These are phyloP conservation scores for Chaenocephalus aceratus DNA, from an alignment of 2,113 vertebrate genomes.

Conservation along the genomic window DNA sequence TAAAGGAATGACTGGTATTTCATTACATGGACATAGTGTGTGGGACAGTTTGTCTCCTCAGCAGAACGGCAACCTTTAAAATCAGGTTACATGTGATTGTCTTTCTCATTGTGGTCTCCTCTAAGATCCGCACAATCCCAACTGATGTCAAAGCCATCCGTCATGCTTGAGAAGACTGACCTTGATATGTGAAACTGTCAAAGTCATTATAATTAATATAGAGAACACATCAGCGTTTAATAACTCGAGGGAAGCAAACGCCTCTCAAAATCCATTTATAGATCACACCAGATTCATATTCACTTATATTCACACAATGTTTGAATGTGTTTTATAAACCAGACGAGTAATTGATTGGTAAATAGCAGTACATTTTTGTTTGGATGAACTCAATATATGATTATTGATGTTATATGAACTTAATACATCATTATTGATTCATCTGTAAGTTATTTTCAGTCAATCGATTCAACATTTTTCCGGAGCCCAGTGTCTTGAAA, in stretches of 20 bases:
- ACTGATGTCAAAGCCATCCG: background rate
- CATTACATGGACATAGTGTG: slow-evolving; percentile 51
- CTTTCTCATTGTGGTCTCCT: background rate
- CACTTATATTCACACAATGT: background rate
- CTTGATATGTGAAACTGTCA: background rate
- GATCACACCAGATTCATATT: background rate
- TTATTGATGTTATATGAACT: too few species aligned
- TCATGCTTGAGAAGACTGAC: background rate
- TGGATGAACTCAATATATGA: background rate
- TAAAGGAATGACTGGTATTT: slow-evolving; percentile 52
- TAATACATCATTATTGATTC: background rate
- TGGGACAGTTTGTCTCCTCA: slow-evolving; percentile 24
- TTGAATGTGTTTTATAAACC: background rate
- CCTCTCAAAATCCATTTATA: background rate
- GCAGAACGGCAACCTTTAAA: slow-evolving; percentile 40
- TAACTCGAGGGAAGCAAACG: background rate
- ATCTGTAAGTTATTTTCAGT: background rate
- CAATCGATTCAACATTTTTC: background rate
- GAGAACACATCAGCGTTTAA: background rate
- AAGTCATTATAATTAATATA: background rate
- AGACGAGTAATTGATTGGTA: background rate
- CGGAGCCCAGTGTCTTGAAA: background rate
- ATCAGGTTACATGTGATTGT: slow-evolving; percentile 36
- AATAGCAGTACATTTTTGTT: background rate
- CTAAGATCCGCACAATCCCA: background rate